Evolutionary conservation across 2,888 invertebrate species (phyloP).

Genomic region (Hypolimnas misippus): DNA sequence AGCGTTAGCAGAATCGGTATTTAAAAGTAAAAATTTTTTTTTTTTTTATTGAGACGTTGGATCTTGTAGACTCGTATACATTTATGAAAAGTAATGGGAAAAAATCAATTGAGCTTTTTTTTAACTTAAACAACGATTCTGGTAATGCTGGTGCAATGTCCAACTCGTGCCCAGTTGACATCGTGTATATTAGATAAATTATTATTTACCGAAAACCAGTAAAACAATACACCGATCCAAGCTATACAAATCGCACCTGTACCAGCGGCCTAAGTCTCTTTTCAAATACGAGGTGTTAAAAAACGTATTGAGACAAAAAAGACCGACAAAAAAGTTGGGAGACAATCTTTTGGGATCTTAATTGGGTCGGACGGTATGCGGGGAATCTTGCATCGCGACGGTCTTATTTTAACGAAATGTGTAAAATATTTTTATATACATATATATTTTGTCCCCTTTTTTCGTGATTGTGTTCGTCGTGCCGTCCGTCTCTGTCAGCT

Average conservation of each 20-base stretch:
- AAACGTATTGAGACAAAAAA: conserved; percentile 57
- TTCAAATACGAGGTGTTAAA: conserved; percentile 60
- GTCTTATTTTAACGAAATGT: conserved; percentile 47
- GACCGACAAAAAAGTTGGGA: conserved; percentile 44
- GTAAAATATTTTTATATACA: conserved; percentile 19
- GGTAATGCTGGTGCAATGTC: too few species aligned
- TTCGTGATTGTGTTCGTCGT: conserved; percentile 54
- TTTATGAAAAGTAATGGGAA: too few species aligned
- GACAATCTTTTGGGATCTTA: conserved; percentile 79
- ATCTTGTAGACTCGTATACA: too few species aligned
- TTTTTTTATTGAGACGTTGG: too few species aligned
- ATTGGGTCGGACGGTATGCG: conserved; percentile 70
- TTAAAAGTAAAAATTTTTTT: too few species aligned
- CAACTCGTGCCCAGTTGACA: too few species aligned
- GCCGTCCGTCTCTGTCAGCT: conserved; percentile 52
- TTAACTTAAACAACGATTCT: too few species aligned
- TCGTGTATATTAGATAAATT: too few species aligned
- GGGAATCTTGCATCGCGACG: conserved; percentile 56
- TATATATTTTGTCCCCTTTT: conserved; percentile 38
- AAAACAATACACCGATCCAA: too few species aligned
- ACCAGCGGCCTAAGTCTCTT: conserved; percentile 34
- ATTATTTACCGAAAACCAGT: too few species aligned
- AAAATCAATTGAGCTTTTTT: too few species aligned
- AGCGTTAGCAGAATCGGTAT: too few species aligned
- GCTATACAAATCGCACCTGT: conserved; percentile 5